A percentile compares a stretch with the other conserved stretches of the same genome.
Conservation (phyloP, 1,140 invertebrate genomes). For the Neodiprion lecontei region DNA sequence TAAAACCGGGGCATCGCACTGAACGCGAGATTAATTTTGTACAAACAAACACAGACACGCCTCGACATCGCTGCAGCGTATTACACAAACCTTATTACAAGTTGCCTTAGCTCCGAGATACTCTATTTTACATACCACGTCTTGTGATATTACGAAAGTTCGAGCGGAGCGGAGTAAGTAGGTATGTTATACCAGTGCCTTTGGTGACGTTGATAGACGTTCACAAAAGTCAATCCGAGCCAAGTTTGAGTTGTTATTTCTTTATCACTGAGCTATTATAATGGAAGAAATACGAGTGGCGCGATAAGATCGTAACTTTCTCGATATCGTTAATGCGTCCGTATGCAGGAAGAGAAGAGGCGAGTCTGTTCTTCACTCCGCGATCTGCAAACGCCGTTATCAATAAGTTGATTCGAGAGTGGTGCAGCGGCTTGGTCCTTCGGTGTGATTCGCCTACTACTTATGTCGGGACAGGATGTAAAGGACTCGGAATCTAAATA, state of each 20-base stretch:
- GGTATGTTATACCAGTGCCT: neutral
- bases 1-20: neutral
- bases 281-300: too few species aligned
- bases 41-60: neutral
- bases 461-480: slow-evolving; percentile 16
- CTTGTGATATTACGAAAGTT: slow-evolving; percentile 4
- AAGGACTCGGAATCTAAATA: slow-evolving; percentile 16
- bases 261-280: too few species aligned
- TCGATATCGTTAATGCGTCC: too few species aligned
- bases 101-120: slow-evolving; percentile 1
- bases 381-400: too few species aligned
- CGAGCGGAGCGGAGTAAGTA: neutral
- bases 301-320: too few species aligned
- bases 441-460: neutral
- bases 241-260: neutral
- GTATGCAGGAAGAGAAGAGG: too few species aligned
- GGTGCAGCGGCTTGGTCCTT: too few species aligned
- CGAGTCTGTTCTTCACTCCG: too few species aligned
- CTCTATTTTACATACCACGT: slow-evolving; percentile 5
- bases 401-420: too few species aligned
- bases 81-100: slow-evolving; percentile 7
- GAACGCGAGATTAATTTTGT: slow-evolving; percentile 2
- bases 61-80: neutral
- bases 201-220: neutral
- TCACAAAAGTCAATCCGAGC: neutral